phyloP scores from a whole-genome alignment of 2,888 invertebrate species.

The Craniophora ligustri region DNA sequence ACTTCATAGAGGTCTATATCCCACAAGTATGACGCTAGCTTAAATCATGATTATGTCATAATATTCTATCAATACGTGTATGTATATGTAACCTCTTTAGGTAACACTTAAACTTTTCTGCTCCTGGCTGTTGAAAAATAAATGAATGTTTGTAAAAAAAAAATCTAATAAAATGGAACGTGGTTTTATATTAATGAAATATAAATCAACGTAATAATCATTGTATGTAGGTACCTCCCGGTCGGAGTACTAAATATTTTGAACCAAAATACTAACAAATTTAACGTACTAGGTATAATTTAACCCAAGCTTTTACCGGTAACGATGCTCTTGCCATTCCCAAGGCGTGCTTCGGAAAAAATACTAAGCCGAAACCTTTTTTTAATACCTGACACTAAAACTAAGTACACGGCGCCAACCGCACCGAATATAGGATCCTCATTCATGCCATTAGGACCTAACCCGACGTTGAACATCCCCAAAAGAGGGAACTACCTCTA shows the following conservation, averaged over 20 bases:
- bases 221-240: too few relatives aligned
- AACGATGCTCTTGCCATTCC: neutral
- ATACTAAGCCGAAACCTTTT: neutral
- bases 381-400: slow-evolving; percentile 12
- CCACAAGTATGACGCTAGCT: neutral
- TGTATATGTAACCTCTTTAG: slow-evolving; percentile 5
- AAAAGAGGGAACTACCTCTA: slow-evolving; percentile 34
- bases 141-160: slow-evolving; percentile 21
- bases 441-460: slow-evolving; percentile 32
- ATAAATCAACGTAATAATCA: too few relatives aligned
- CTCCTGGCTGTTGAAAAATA: slow-evolving; percentile 11
- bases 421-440: slow-evolving; percentile 17
- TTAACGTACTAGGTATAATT: neutral
- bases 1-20: neutral
- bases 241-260: slow-evolving; percentile 15
- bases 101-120: slow-evolving; percentile 3
- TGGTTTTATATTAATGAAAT: too few relatives aligned
- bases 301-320: neutral
- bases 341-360: neutral
- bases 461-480: slow-evolving; percentile 30
- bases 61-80: too few relatives aligned
- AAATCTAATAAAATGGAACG: slow-evolving; percentile 8
- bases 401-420: slow-evolving; percentile 10
- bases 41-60: slow-evolving; percentile 8
- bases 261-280: neutral